These are phyloP conservation scores for Augochlora pura DNA, from an alignment of 1,140 invertebrate genomes.

Conservation along the genomic window DNA sequence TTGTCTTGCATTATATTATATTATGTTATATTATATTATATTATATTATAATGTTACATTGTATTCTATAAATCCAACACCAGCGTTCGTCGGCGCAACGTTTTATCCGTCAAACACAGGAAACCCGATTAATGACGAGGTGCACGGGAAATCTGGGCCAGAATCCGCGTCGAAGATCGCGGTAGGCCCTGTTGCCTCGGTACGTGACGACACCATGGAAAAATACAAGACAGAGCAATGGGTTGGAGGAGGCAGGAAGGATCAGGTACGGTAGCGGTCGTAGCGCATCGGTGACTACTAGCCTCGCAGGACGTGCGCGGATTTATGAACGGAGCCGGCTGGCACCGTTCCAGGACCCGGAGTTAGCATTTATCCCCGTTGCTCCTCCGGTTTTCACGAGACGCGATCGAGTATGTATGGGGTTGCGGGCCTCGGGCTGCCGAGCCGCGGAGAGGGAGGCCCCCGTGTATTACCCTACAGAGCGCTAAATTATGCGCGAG, in stretches of 20 bases:
- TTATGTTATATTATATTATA: no score
- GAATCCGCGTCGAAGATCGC: neutral
- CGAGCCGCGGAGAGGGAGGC: conserved; percentile 13
- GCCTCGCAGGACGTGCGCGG: conserved; percentile 70
- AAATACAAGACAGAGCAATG: conserved; percentile 3
- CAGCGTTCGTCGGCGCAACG: no score
- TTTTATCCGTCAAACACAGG: no score
- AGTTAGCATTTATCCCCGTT: conserved; percentile 74
- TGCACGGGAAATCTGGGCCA: neutral
- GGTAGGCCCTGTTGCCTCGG: neutral
- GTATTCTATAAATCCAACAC: no score
- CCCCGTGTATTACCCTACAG: conserved; percentile 71
- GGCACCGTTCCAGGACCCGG: conserved; percentile 72
- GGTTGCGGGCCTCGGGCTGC: conserved; percentile 20
- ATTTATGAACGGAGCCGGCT: conserved; percentile 75
- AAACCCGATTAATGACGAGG: no score
- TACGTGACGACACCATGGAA: conserved; percentile 9
- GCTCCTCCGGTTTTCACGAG: conserved; percentile 58
- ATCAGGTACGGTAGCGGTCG: conserved; percentile 65
- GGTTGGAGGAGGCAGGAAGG: conserved; percentile 24
- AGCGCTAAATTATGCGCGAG: conserved; percentile 75
- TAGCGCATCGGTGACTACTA: conserved; percentile 65
- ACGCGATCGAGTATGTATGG: conserved; percentile 66
- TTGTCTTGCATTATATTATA: no score
- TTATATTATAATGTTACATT: no score